These are phyloP conservation scores for Tadarida brasiliensis DNA, from an alignment of 2,797 vertebrate genomes.

Conservation along the genomic window DNA sequence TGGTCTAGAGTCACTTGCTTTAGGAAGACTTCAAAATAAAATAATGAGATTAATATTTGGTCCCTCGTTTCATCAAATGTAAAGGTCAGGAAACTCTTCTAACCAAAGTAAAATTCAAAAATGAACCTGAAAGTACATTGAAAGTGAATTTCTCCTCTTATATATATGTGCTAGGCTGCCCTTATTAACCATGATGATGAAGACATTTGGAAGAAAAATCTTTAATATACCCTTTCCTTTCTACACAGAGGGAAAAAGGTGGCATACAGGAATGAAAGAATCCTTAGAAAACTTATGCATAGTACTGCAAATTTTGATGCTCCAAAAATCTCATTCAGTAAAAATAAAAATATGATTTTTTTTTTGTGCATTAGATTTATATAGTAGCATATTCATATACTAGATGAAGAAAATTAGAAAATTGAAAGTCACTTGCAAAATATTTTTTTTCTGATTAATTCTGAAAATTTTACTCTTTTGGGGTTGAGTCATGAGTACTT, in stretches of 20 bases:
- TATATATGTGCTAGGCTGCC: background rate
- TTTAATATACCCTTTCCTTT: conserved; percentile 36
- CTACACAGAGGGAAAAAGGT: background rate
- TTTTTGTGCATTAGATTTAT: background rate
- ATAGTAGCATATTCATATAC: background rate
- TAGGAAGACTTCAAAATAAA: conserved; percentile 57
- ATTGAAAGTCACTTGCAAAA: background rate
- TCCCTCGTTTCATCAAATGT: conserved; percentile 58
- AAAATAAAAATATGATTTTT: background rate
- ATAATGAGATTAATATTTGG: conserved; percentile 55
- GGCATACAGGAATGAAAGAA: background rate
- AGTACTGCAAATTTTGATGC: background rate
- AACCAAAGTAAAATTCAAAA: conserved; percentile 63
- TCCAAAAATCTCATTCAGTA: background rate
- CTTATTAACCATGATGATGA: conserved; percentile 30
- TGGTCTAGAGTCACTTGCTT: background rate
- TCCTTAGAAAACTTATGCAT: background rate
- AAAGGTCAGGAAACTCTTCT: conserved; percentile 55
- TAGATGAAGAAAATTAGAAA: background rate
- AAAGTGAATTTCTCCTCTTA: conserved; percentile 43
- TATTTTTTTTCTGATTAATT: background rate
- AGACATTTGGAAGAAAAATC: background rate
- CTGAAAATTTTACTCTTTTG: background rate
- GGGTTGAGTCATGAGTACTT: background rate
- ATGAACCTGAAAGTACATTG: conserved; percentile 50